phyloP scores from a whole-genome alignment of 2,888 invertebrate genomes.

The Rhamnusium bicolor region DNA sequence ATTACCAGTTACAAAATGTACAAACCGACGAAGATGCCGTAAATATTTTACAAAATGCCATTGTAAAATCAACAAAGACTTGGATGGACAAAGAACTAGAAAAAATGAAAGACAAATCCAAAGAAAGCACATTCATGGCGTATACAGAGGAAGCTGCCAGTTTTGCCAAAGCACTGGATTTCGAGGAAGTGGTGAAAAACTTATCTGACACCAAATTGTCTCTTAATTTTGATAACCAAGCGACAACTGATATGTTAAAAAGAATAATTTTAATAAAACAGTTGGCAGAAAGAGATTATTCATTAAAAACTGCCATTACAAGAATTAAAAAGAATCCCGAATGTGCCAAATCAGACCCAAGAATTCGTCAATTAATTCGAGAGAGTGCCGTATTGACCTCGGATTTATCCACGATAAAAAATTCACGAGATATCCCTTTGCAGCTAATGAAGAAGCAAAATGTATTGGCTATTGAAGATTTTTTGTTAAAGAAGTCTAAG shows the following conservation, averaged over 20 bases:
- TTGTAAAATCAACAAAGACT: conserved; percentile 78
- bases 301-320: conserved; percentile 76
- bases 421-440: conserved; percentile 81
- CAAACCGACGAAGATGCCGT: conserved; percentile 78
- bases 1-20: conserved; percentile 75
- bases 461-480: conserved; percentile 84
- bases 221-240: conserved; percentile 75
- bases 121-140: conserved; percentile 63
- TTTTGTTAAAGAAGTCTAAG: conserved; percentile 76
- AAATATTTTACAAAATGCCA: conserved; percentile 79
- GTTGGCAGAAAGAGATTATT: conserved; percentile 79
- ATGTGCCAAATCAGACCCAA: conserved; percentile 79
- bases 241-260: conserved; percentile 78
- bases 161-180: conserved; percentile 80
- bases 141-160: conserved; percentile 79
- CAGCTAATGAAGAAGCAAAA: conserved; percentile 80
- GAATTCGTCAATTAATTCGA: conserved; percentile 79
- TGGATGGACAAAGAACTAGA: conserved; percentile 75
- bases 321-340: conserved; percentile 79
- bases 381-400: conserved; percentile 79
- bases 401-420: conserved; percentile 72
- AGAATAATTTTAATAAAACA: conserved; percentile 81
- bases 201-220: conserved; percentile 72
- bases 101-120: conserved; percentile 72
- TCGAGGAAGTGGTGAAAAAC: conserved; percentile 76